A percentile compares a stretch with the other conserved stretches of the same genome.
phyloP scores from a whole-genome alignment of 2,797 vertebrate species.

The Pelodytes ibericus region DNA sequence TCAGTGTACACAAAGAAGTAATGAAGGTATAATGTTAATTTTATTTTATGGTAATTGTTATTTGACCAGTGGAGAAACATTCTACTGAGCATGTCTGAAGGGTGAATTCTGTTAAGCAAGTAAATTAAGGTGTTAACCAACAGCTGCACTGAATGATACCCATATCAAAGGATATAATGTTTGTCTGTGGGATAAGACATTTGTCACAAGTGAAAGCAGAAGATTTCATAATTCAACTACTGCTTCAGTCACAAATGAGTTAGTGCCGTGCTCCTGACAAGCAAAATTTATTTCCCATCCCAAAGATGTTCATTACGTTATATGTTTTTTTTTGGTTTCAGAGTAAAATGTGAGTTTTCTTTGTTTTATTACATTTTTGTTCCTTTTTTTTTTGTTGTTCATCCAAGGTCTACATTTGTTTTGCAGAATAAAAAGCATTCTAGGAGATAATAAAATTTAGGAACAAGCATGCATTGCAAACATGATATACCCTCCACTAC shows the following conservation, averaged over 20 bases:
- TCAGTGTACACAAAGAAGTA: slow-evolving; percentile 83
- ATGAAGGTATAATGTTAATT: slow-evolving; percentile 78
- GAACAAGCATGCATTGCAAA: background rate
- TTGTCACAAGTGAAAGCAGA: slow-evolving; percentile 62
- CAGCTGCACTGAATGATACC: slow-evolving; percentile 58
- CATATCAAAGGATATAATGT: slow-evolving; percentile 61
- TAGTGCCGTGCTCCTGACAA: slow-evolving; percentile 62
- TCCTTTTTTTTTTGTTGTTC: slow-evolving; percentile 23
- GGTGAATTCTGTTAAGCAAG: slow-evolving; percentile 56
- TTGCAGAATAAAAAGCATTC: slow-evolving; percentile 34
- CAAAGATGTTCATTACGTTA: slow-evolving; percentile 57
- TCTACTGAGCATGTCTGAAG: slow-evolving; percentile 60
- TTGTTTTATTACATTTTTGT: slow-evolving; percentile 56
- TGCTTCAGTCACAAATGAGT: slow-evolving; percentile 60
- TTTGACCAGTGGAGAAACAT: slow-evolving; percentile 67
- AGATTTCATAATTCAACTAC: slow-evolving; percentile 60
- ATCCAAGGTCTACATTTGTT: slow-evolving; percentile 31
- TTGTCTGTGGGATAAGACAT: slow-evolving; percentile 60
- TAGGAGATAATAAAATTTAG: slow-evolving; percentile 27
- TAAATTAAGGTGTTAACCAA: slow-evolving; percentile 60
- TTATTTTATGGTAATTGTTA: slow-evolving; percentile 75
- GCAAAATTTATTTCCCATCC: slow-evolving; percentile 56
- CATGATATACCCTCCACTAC: slow-evolving; percentile 2
- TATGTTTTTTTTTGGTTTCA: slow-evolving; percentile 51
- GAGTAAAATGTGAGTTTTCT: slow-evolving; percentile 54